phyloP scores from a whole-genome alignment of 1,140 invertebrate genomes.

The Panagrolaimus sp. region DNA sequence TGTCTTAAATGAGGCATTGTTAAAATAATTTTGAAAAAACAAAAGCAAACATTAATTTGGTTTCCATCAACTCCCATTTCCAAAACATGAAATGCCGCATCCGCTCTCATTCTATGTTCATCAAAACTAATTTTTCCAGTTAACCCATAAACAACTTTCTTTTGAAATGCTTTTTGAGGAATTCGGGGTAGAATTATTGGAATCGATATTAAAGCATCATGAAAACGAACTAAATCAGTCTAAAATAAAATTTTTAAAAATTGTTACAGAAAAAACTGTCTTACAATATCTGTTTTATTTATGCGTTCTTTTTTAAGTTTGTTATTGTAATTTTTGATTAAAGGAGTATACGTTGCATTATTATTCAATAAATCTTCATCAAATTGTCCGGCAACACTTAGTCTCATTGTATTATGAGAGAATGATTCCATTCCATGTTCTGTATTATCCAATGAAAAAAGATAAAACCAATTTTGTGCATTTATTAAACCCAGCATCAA shows the following conservation, averaged over 20 bases:
- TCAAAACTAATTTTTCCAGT: constrained; percentile 29
- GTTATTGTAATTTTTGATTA: neutral
- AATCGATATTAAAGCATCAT: constrained; percentile 30
- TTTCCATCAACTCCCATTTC: constrained; percentile 40
- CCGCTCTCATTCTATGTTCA: constrained; percentile 12
- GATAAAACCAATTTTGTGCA: constrained; percentile 37
- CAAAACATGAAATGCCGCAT: constrained; percentile 27
- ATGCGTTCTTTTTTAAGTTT: neutral
- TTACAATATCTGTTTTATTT: neutral
- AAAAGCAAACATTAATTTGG: constrained; percentile 27
- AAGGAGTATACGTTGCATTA: constrained; percentile 18
- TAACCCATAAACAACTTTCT: constrained; percentile 22
- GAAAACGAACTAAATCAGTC: constrained; percentile 35
- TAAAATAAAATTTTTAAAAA: constrained; percentile 19
- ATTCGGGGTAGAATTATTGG: no score
- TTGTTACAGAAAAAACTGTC: neutral
- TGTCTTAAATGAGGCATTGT: constrained; percentile 32
- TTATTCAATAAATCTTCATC: constrained; percentile 19
- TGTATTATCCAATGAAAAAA: constrained; percentile 26
- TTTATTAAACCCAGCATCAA: constrained; percentile 45
- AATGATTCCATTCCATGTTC: constrained; percentile 32
- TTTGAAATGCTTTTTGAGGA: neutral
- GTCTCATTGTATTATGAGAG: constrained; percentile 37
- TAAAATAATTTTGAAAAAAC: neutral
- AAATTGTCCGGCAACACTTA: constrained; percentile 29